These are phyloP conservation scores for Vulpes lagopus DNA, from an alignment of 2,113 vertebrate genomes.

Conservation along the genomic window DNA sequence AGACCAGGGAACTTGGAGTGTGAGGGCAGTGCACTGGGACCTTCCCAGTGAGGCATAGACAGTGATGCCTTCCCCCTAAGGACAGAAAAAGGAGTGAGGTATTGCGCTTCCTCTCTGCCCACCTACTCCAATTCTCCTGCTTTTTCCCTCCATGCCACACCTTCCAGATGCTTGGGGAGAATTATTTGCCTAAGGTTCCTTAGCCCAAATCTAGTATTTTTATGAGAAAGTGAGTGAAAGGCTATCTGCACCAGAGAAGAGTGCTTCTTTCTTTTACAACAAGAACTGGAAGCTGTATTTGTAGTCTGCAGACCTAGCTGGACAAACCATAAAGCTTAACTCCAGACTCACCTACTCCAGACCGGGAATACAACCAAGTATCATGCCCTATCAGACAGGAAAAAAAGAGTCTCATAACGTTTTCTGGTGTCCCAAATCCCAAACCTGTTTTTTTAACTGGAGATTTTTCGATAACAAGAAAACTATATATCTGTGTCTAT, in stretches of 20 bases:
- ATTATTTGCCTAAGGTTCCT: neutral
- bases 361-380: neutral
- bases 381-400: neutral
- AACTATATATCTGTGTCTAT: neutral
- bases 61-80: neutral
- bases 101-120: neutral
- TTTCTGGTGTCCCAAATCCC: neutral
- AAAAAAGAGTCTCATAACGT: neutral
- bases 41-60: neutral
- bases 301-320: neutral
- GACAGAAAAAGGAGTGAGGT: fast-evolving
- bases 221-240: neutral
- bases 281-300: neutral
- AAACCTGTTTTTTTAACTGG: neutral
- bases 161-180: neutral
- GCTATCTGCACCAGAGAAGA: neutral
- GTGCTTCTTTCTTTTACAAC: neutral
- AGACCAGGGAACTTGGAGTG: too few relatives aligned
- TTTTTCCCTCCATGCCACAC: neutral
- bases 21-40: too few relatives aligned
- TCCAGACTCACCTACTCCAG: neutral
- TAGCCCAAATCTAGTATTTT: neutral
- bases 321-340: slow-evolving; percentile 39
- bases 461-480: neutral
- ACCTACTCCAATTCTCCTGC: neutral